These are phyloP conservation scores for Steinernema hermaphroditum DNA, from an alignment of 2,888 invertebrate genomes.

Conservation along the genomic window DNA sequence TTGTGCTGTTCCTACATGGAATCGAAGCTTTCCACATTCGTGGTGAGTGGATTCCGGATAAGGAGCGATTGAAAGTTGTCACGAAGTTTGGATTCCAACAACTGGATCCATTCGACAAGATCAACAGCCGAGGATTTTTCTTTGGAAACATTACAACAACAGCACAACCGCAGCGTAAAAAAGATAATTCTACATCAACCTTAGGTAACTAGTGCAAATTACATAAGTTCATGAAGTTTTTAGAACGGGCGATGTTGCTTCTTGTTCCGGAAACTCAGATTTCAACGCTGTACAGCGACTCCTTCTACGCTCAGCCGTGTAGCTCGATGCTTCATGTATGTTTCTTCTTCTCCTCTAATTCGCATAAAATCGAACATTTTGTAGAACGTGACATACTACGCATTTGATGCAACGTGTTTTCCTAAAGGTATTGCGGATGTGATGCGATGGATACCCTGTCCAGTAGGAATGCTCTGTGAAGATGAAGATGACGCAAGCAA, in stretches of 20 bases:
- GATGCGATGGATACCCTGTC: constrained; percentile 58
- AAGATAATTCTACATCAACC: neutral
- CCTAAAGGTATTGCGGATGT: constrained; percentile 48
- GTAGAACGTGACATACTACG: constrained; percentile 78
- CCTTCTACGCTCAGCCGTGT: constrained; percentile 46
- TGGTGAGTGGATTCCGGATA: constrained; percentile 32
- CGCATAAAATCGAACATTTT: neutral
- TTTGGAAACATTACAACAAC: constrained; percentile 84
- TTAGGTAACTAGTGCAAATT: too few species aligned
- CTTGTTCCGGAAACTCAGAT: constrained; percentile 51
- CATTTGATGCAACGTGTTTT: constrained; percentile 75
- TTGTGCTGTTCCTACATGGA: neutral
- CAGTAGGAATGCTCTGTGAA: constrained; percentile 73
- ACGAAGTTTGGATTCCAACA: constrained; percentile 95
- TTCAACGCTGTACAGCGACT: constrained; percentile 41
- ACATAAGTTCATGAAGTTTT: too few species aligned
- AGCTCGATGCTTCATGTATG: constrained; percentile 45
- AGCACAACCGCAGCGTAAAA: neutral
- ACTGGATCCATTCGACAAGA: constrained; percentile 82
- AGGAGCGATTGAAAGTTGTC: constrained; percentile 72
- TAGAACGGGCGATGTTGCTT: constrained; percentile 35
- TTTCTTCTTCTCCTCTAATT: neutral
- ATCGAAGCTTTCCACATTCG: neutral
- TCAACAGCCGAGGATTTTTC: constrained; percentile 88
- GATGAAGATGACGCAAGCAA: constrained; percentile 85